phyloP scores from a whole-genome alignment of 2,113 vertebrate genomes.

The Danionella cerebrum region DNA sequence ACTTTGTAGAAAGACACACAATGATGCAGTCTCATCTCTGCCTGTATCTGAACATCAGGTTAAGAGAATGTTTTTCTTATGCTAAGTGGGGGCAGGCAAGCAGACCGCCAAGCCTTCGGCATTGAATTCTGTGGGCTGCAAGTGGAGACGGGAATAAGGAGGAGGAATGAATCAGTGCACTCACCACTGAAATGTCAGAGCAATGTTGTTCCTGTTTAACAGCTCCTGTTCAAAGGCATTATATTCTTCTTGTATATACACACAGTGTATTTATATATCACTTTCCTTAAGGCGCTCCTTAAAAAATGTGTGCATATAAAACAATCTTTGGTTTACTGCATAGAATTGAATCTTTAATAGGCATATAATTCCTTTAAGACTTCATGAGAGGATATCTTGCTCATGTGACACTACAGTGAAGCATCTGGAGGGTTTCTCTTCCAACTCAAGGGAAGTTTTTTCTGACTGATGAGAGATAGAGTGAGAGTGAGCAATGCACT shows the following conservation, averaged over 20 bases:
- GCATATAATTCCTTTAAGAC: not conserved
- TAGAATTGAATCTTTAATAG: conserved; percentile 11
- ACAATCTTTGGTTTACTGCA: not conserved
- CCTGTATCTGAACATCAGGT: not conserved
- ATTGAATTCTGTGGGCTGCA: not conserved
- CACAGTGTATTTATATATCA: not conserved
- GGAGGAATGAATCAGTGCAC: conserved; percentile 16
- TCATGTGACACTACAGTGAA: too few species aligned
- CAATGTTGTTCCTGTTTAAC: conserved; percentile 5
- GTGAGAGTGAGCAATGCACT: not conserved
- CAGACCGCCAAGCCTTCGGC: not conserved
- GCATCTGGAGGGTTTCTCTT: not conserved
- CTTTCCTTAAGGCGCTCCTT: not conserved
- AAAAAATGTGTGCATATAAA: not conserved
- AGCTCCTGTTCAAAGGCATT: not conserved
- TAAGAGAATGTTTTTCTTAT: conserved; percentile 21
- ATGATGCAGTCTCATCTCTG: not conserved
- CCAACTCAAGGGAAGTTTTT: not conserved
- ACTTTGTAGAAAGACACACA: not conserved
- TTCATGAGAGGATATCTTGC: not conserved
- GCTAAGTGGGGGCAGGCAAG: conserved; percentile 14
- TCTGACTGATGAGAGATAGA: not conserved
- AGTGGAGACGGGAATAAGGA: not conserved
- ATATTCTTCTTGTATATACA: not conserved
- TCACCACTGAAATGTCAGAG: conserved; percentile 14